Evolutionary conservation across 2,888 invertebrate species (phyloP), one percentile per base, ranked within the genome.

Genomic region (Orthosia incerta): DNA sequence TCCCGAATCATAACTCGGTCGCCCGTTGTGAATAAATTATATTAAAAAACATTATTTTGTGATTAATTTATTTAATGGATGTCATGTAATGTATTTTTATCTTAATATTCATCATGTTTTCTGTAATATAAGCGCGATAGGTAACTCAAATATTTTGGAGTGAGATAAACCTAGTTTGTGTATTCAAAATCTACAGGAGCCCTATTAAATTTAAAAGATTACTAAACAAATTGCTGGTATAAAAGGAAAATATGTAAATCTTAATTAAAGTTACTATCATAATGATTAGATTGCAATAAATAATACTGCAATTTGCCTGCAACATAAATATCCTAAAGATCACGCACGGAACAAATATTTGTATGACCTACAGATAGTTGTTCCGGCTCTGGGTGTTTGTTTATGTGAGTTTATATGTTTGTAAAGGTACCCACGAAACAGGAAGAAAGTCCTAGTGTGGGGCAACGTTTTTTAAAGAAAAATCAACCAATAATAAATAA

Each of bases 91-190:
- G 72, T 83, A 85, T 80, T 87, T n/a, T 83, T 74, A 87, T 74
- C 80, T 83, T 74, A 74, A 78, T 85, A 80, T 78, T 83, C 64
- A 80, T 85, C 63, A 73, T 73, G 73, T 69, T 86, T 86, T 85
- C 74, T 80, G 61, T 87, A 85, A 75, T 77, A 15, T 86, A 83
- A 83, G 76, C 31, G 55, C 51, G 55, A 50, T 80, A 76, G 77
- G 66, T 87, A 75, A 68, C 86, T 87, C 86, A 86, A 87, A 86
- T 83, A 76, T 87, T 83, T 80, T 56, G 11, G 26, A 2, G 26
- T 56, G 15, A 7, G 46, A 16, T 57, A 4, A 7, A 20, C 7
- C 7, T 39, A 5, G 20, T 67, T 63, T 57, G 4, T 26, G 18
- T 26, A 16, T 55, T 71, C 23, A 56, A 71, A 56, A 56, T 9